phyloP scores from a whole-genome alignment of 2,113 vertebrate genomes.

The Prietella phreatophila region DNA sequence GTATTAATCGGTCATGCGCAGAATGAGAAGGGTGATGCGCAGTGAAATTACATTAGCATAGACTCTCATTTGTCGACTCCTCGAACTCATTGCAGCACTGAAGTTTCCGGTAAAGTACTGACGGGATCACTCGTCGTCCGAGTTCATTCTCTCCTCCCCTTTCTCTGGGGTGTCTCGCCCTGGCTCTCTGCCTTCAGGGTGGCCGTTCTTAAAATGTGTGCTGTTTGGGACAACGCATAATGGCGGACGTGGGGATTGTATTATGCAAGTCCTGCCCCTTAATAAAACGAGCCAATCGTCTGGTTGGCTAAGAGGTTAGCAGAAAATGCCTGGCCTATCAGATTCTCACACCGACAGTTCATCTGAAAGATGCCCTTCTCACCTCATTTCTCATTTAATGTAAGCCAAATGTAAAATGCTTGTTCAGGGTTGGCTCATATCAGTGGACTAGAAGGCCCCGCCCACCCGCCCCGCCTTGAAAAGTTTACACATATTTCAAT shows the following conservation, averaged over 20 bases:
- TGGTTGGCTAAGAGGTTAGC: not conserved
- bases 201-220: slow-evolving; percentile 36
- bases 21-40: slow-evolving; percentile 63
- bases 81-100: slow-evolving; percentile 53
- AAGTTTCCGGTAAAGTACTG: not conserved
- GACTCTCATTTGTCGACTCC: slow-evolving; percentile 72
- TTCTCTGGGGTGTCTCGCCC: slow-evolving; percentile 13
- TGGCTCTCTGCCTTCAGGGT: slow-evolving; percentile 32
- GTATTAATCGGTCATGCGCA: slow-evolving; percentile 75
- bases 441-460: too few species aligned
- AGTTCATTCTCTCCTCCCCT: not conserved
- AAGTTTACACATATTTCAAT: too few species aligned
- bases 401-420: too few species aligned
- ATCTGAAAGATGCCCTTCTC: not conserved
- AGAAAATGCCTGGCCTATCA: not conserved
- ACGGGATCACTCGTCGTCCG: not conserved
- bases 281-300: not conserved
- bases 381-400: not conserved
- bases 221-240: too few species aligned
- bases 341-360: not conserved
- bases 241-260: not conserved
- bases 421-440: too few species aligned
- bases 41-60: slow-evolving; percentile 76
- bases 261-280: not conserved
- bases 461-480: too few species aligned